Conservation (phyloP, 2,113 vertebrate genomes). For the Paracyprichromis sp. region DNA sequence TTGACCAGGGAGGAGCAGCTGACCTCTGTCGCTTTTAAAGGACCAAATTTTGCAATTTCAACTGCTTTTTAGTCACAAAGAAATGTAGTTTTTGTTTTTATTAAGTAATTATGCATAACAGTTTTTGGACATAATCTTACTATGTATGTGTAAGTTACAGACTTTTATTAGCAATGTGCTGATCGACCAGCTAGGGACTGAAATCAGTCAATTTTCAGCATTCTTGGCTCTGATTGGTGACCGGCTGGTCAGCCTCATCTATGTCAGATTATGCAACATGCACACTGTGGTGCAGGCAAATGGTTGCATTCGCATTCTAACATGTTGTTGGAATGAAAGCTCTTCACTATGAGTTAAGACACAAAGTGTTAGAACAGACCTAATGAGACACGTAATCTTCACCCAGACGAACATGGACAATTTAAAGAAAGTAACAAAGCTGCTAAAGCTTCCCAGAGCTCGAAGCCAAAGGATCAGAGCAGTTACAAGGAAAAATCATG, state of each 20-base stretch:
- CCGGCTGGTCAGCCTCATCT: not conserved
- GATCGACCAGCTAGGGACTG: not conserved
- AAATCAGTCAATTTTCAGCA: not conserved
- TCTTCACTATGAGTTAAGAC: not conserved
- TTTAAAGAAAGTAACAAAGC: not conserved
- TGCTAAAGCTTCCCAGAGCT: not conserved
- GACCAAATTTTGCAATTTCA: not conserved
- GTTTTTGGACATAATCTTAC: not conserved
- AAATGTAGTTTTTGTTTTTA: not conserved
- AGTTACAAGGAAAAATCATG: not conserved
- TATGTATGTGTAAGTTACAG: not conserved
- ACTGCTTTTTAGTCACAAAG: not conserved
- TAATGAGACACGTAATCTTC: not conserved
- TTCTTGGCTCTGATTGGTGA: not conserved
- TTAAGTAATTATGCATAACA: not conserved
- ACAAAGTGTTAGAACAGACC: not conserved
- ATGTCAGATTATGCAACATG: not conserved
- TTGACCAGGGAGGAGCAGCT: not conserved
- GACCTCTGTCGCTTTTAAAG: not conserved
- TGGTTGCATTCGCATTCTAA: accelerated
- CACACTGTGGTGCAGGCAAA: not conserved
- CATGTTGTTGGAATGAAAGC: not conserved
- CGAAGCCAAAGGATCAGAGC: not conserved
- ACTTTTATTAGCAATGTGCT: not conserved
- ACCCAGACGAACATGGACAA: not conserved